Evolutionary conservation across 2,888 invertebrate species (phyloP).

Genomic region (Gerosis bhagava): DNA sequence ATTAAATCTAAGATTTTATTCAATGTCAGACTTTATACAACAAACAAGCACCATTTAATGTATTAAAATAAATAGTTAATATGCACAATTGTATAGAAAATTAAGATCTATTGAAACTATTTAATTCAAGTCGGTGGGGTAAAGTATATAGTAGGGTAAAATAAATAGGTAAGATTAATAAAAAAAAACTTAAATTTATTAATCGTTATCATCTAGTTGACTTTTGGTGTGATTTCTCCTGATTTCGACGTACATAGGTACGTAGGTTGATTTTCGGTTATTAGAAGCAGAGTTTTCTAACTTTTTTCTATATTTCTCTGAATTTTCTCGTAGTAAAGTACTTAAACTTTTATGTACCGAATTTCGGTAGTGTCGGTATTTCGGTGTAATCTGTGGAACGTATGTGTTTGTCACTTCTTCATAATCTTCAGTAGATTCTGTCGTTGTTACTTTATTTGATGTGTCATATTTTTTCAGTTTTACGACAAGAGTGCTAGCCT

Average conservation of each 20-base stretch:
- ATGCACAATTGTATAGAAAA: no score
- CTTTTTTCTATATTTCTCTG: slow-evolving; percentile 55
- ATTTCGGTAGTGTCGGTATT: slow-evolving; percentile 68
- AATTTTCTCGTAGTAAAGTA: slow-evolving; percentile 44
- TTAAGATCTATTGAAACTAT: no score
- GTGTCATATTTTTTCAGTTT: slow-evolving; percentile 54
- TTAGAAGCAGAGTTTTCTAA: slow-evolving; percentile 55
- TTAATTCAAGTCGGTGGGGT: no score
- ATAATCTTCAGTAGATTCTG: slow-evolving; percentile 16
- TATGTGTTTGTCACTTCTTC: slow-evolving; percentile 45
- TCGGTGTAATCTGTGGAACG: slow-evolving; percentile 67
- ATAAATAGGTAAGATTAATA: no score
- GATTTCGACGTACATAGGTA: slow-evolving; percentile 65
- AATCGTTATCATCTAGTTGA: slow-evolving; percentile 22
- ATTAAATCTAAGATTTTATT: no score
- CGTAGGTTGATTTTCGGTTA: slow-evolving; percentile 47
- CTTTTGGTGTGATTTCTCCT: slow-evolving; percentile 52
- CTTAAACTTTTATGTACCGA: slow-evolving; percentile 51
- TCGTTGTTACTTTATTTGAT: slow-evolving; percentile 35
- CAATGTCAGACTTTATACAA: no score
- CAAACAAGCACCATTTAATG: no score
- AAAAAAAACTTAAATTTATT: no score
- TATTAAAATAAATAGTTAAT: no score
- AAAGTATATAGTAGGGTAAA: no score
- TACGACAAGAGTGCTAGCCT: slow-evolving; percentile 45